Conservation (phyloP, 2,113 vertebrate genomes). For the Thermophis baileyi region DNA sequence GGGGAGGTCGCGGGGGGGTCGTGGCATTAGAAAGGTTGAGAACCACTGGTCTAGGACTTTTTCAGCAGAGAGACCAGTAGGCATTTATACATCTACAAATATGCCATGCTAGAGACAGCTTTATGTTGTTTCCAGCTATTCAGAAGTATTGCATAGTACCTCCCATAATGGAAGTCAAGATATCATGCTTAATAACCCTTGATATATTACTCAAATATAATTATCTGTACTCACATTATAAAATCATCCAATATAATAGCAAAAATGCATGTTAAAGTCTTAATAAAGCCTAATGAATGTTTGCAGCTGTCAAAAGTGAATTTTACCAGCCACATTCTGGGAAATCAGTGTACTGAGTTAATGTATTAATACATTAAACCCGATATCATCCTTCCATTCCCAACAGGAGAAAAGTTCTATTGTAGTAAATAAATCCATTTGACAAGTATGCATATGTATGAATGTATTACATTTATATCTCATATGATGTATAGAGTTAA, state of each 20-base stretch:
- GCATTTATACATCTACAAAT: neutral
- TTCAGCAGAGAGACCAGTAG: neutral
- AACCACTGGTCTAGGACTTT: neutral
- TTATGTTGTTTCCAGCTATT: neutral
- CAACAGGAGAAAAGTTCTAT: neutral
- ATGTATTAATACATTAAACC: neutral
- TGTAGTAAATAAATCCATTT: neutral
- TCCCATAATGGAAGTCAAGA: neutral
- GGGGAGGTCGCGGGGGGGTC: too few relatives aligned
- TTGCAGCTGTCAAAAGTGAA: neutral
- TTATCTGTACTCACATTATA: neutral
- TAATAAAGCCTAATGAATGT: neutral
- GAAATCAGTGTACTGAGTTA: neutral
- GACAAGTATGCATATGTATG: neutral
- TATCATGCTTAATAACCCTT: neutral
- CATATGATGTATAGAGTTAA: neutral
- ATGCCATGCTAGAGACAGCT: neutral
- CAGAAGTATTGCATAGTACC: neutral
- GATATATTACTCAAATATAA: neutral
- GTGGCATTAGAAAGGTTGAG: too few relatives aligned
- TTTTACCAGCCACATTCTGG: neutral
- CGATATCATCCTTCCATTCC: neutral
- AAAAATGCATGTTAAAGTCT: neutral
- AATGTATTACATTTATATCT: neutral
- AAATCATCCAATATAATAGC: neutral